Base-by-base conservation (phyloP, 2,797 vertebrate species). In the Hipposideros larvatus region DNA sequence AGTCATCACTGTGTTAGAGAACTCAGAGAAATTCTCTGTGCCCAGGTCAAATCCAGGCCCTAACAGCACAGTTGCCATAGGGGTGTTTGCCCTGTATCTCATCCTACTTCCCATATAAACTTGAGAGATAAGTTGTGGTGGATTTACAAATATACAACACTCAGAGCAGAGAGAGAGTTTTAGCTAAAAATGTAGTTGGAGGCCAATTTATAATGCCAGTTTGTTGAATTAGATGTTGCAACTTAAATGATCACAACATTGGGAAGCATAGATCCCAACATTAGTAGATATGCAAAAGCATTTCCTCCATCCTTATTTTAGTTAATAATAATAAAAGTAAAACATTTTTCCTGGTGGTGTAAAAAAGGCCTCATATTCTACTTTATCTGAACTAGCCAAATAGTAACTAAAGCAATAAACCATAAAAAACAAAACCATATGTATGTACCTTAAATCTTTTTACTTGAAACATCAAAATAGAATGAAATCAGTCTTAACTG, bases 321-420 rank as follows among this genome's bases (percentile, higher is more conserved):
- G 19, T 24, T 10, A 89, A 10, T 37, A 79, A 82, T 34, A 46
- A 83, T 91, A 73, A 87, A 74, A 82, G 37, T 57, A 82, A 86
- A 82, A 61, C 0, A 14, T 26, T 65, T 53, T 63, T 74, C 22
- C 11, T 61, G 22, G 19, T 82, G 10, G 3, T 1, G 22, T 28
- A 68, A 0, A 80, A 14, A 37, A 90, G 15, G 8, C 1, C 34
- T 51, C 7, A 31, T 53, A 46, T n/a, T 92, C 3, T 77, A 13
- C 18, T 80, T 15, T 61, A 14, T 68, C 13, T 57, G 24, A 11
- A 68, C 8, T 68, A 83, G 16, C 57, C n/a, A 91, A 75, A 18
- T 21, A 65, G 22, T 83, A 89, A 87, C 24, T 9, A 48, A 84
- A 63, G 7, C 41, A 75, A 78, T 31, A 4, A 57, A 34, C 78